phyloP scores from a whole-genome alignment of 37 sponge, comb jelly and placozoan species.

The Aplysina aerophoba region DNA sequence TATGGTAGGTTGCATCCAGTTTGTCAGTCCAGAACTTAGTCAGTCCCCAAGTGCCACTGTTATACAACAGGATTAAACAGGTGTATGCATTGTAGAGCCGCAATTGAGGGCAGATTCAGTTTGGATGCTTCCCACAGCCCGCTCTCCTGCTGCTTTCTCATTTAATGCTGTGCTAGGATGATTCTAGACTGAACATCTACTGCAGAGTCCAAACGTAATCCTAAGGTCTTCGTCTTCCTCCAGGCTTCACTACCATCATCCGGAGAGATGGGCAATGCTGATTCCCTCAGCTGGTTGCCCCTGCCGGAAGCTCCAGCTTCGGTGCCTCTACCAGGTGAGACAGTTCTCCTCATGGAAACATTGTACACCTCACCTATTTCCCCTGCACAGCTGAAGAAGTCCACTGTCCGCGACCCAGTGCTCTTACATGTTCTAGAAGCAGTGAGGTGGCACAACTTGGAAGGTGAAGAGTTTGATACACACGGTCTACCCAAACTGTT shows the following conservation, averaged over 20 bases:
- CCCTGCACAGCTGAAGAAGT: not conserved
- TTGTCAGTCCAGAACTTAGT: constrained; percentile 7
- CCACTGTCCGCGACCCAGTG: constrained; percentile 24
- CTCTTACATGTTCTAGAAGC: not conserved
- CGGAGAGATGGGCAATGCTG: too few relatives aligned
- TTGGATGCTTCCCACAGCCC: too few relatives aligned
- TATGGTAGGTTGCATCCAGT: not conserved
- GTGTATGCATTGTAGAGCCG: not conserved
- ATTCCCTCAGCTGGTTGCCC: too few relatives aligned
- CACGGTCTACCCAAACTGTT: too few relatives aligned
- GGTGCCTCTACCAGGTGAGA: constrained; percentile 26
- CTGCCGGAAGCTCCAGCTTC: constrained; percentile 15
- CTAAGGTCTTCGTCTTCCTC: too few relatives aligned
- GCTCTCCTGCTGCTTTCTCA: too few relatives aligned
- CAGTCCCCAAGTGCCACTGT: constrained; percentile 16
- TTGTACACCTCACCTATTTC: not conserved
- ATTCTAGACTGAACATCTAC: too few relatives aligned
- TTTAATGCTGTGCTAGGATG: too few relatives aligned
- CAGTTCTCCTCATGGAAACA: constrained; percentile 22
- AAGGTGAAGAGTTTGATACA: too few relatives aligned
- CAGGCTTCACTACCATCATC: too few relatives aligned
- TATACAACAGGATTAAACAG: not conserved
- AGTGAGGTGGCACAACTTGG: too few relatives aligned
- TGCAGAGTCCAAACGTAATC: too few relatives aligned
- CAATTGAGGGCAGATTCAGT: not conserved